Evolutionary conservation across 2,113 vertebrate genomes (phyloP).

Genomic region (Anseranas semipalmata): DNA sequence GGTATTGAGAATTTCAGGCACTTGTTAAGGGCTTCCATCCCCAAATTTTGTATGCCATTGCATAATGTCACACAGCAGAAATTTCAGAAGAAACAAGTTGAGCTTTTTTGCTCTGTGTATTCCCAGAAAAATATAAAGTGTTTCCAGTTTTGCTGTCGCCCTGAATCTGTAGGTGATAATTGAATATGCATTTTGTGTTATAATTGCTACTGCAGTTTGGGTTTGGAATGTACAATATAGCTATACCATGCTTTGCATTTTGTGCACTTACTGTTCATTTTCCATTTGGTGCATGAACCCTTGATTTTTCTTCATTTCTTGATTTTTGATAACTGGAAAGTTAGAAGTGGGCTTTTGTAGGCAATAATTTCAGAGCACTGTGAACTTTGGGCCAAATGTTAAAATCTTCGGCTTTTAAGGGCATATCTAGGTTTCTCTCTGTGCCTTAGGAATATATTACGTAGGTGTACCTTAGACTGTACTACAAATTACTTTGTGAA

Average conservation of each 20-base stretch:
- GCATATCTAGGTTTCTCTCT: background rate
- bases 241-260: background rate
- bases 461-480: background rate
- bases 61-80: background rate
- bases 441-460: background rate
- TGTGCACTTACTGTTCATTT: background rate
- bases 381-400: background rate
- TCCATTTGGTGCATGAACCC: background rate
- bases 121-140: background rate
- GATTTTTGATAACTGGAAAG: background rate
- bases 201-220: slow-evolving; percentile 20
- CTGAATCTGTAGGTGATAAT: slow-evolving; percentile 38
- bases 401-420: background rate
- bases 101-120: background rate
- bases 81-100: slow-evolving; percentile 26
- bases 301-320: background rate
- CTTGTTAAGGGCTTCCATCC: slow-evolving; percentile 9
- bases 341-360: background rate
- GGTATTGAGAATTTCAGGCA: slow-evolving; percentile 1
- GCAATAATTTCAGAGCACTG: background rate
- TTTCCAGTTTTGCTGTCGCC: slow-evolving; percentile 29
- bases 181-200: slow-evolving; percentile 35
- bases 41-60: background rate
- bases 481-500: background rate
- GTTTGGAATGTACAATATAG: background rate